Evolutionary conservation across 2,113 vertebrate genomes (phyloP).

Genomic region (Leucoraja erinaceus): DNA sequence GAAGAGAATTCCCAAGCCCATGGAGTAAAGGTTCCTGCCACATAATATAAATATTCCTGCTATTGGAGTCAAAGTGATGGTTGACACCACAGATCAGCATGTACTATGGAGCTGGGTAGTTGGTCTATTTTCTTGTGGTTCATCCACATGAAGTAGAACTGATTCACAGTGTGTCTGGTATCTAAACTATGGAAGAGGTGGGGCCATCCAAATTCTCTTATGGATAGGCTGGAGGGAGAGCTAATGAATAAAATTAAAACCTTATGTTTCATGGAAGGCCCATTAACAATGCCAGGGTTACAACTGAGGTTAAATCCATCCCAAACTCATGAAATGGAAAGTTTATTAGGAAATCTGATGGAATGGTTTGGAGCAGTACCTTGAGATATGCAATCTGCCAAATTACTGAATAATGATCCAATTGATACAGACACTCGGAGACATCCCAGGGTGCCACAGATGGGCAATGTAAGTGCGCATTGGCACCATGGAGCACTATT

Average conservation of each 20-base stretch:
- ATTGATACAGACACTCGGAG: background rate
- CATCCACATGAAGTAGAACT: background rate
- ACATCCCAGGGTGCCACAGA: background rate
- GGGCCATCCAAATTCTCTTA: background rate
- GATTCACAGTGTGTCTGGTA: background rate
- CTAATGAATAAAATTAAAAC: background rate
- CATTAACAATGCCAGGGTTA: background rate
- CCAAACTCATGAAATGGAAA: background rate
- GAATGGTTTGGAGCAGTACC: background rate
- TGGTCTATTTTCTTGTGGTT: background rate
- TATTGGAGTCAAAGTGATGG: background rate
- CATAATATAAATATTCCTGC: background rate
- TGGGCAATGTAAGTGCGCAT: background rate
- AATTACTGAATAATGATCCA: background rate
- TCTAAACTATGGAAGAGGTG: background rate
- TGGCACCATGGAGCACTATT: background rate
- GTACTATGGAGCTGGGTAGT: background rate
- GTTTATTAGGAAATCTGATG: no score
- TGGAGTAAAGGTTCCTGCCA: background rate
- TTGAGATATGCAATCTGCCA: background rate
- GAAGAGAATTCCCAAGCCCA: background rate
- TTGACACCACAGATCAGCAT: background rate
- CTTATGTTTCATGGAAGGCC: background rate
- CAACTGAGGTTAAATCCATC: background rate
- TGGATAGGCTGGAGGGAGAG: background rate